Evolutionary conservation across 2,797 vertebrate species (phyloP), one percentile per base, ranked within the genome.

Genomic region (Australoheros facetus): DNA sequence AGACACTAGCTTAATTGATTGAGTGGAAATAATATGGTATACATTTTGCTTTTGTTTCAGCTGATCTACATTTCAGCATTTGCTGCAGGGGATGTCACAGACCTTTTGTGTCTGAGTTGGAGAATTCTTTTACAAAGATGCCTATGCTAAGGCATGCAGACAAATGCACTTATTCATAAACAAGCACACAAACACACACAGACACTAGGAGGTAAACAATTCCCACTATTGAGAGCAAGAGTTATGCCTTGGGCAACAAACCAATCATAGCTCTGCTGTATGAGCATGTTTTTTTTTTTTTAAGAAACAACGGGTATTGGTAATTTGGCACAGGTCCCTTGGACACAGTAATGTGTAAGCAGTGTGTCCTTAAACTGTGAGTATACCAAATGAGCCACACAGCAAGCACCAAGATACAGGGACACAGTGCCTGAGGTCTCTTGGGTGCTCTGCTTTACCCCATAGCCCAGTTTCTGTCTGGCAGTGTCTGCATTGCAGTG

Each of bases 1-100:
- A 90, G 85, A 91, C 79, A 86, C 80, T 34, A 84, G 87, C 88
- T 93, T 92, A 88, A 94, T 93, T 93, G 94, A 93, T 92, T 71
- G 86, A 88, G 91, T 88, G 92, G 90, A 93, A 93, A 91, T 94
- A 93, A 93, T 90, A 83, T 55, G 71, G 81, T 91, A 89, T 93
- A 93, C 83, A 88, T 95, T 94, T 94, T 78, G 83, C 80, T 93
- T 75, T 78, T 94, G 89, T 62, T 84, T 81, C 70, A 87, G 92
- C 88, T 92, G 82, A 93, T 93, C 90, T 92, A 84, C 91, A 92
- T 93, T 92, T 92, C 79, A 89, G 72, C 74, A 73, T 82, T 81
- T 34, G 88, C 89, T 88, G 84, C 73, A 76, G 89, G 85, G 84
- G 79, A 88, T 90, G 90, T 89, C 91, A 88, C 89, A 81, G 90